Conservation (phyloP, 2,797 vertebrate genomes). For the Fringilla coelebs region DNA sequence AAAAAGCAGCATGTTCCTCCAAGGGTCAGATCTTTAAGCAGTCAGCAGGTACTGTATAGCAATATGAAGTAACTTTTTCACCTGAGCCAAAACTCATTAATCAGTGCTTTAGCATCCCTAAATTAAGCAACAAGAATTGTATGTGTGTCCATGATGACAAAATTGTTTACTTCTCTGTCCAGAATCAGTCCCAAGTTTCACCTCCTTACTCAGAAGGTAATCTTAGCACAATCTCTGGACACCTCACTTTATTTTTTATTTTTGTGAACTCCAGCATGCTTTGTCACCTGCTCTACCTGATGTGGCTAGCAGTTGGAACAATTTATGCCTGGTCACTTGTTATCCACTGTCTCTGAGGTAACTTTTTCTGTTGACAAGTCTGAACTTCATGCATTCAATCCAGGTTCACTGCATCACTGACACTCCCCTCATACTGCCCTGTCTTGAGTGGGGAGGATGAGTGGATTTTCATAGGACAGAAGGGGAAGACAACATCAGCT, state of each 20-base stretch:
- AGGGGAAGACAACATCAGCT: background rate
- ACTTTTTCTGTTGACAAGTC: background rate
- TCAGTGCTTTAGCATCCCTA: background rate
- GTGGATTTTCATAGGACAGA: background rate
- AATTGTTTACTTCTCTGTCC: constrained; percentile 7
- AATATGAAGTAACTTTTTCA: background rate
- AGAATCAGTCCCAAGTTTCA: background rate
- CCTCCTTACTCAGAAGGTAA: background rate
- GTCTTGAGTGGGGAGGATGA: background rate
- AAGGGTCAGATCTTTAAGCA: background rate
- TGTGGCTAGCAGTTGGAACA: background rate
- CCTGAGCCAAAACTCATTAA: background rate
- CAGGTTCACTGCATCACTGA: background rate
- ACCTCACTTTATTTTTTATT: background rate
- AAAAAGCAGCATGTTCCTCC: background rate
- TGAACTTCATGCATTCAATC: background rate
- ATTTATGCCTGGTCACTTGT: background rate
- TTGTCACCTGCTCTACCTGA: background rate
- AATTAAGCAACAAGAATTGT: background rate
- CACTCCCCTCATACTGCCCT: background rate
- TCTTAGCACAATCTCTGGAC: background rate
- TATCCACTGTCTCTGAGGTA: background rate
- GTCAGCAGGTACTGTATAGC: background rate
- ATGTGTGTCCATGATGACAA: background rate
- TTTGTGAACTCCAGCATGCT: background rate